Evolutionary conservation across 2,113 vertebrate species (phyloP).

Genomic region (Petromus typicus): DNA sequence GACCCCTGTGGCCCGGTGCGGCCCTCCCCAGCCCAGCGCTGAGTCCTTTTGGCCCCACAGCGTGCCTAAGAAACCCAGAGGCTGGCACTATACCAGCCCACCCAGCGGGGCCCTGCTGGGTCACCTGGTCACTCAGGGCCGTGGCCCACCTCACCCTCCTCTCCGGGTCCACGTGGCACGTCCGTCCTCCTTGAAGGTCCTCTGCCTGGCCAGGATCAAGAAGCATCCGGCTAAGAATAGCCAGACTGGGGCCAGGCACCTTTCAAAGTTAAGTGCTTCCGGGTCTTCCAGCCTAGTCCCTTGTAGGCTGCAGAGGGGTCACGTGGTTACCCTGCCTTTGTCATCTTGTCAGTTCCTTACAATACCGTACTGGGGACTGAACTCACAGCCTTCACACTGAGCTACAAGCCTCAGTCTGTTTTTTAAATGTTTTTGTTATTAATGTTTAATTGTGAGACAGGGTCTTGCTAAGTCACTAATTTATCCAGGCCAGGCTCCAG

Average conservation of each 20-base stretch:
- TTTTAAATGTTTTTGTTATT: not conserved
- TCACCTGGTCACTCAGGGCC: not conserved
- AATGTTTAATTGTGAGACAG: not conserved
- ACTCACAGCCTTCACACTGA: not conserved
- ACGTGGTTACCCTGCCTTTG: not conserved
- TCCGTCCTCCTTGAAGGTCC: too few species aligned
- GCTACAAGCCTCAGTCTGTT: not conserved
- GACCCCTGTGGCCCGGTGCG: fast-evolving
- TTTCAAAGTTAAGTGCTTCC: not conserved
- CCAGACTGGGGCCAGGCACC: fast-evolving
- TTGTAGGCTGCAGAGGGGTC: not conserved
- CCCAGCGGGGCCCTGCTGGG: not conserved
- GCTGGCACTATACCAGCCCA: fast-evolving
- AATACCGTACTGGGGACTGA: not conserved
- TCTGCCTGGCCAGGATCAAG: not conserved
- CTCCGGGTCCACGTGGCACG: too few species aligned
- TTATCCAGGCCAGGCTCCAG: not conserved
- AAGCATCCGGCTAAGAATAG: not conserved
- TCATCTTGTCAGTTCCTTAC: not conserved
- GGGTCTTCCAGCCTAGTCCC: not conserved
- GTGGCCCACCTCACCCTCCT: not conserved
- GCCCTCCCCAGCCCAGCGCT: too few species aligned
- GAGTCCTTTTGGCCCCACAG: not conserved
- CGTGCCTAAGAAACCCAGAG: not conserved
- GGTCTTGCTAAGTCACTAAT: not conserved